A percentile compares a stretch with the other conserved stretches of the same genome.
phyloP scores from a whole-genome alignment of 2,797 vertebrate genomes.

The Pempheris klunzingeri region DNA sequence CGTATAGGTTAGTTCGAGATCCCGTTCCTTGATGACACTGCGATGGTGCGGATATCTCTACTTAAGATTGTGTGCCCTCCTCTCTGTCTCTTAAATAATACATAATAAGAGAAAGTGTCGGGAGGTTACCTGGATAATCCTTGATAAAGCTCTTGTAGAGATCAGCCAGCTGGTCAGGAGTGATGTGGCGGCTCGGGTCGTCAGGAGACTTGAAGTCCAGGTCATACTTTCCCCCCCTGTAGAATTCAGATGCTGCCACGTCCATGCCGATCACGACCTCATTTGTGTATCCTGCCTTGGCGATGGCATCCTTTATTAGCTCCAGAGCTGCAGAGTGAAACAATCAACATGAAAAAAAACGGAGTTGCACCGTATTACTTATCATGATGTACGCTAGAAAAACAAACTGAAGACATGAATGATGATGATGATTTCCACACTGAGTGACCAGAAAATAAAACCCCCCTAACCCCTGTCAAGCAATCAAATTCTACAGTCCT shows the following conservation, averaged over 20 bases:
- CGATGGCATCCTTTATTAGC: constrained; percentile 91
- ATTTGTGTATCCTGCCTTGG: constrained; percentile 92
- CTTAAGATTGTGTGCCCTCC: not conserved
- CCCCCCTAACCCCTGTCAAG: not conserved
- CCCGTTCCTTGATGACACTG: not conserved
- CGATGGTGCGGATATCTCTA: not conserved
- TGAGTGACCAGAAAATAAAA: not conserved
- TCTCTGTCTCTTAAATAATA: constrained; percentile 9
- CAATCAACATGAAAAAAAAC: not conserved
- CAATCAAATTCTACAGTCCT: not conserved
- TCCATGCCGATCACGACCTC: constrained; percentile 98
- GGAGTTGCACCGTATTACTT: not conserved
- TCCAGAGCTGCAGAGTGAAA: constrained; percentile 88
- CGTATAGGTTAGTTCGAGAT: too few relatives aligned
- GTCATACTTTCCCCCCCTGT: constrained; percentile 92
- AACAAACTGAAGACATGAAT: not conserved
- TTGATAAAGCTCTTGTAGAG: constrained; percentile 94
- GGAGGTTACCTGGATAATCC: constrained; percentile 90
- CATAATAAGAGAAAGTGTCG: constrained; percentile 29
- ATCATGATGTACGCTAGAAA: not conserved
- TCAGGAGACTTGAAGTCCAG: constrained; percentile 98
- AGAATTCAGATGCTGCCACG: constrained; percentile 96
- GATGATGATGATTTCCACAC: not conserved
- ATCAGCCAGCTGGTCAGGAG: constrained; percentile 90
- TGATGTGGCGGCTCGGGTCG: constrained; percentile 91